Base-by-base conservation (phyloP, 2,113 vertebrate genomes). In the Eolophus roseicapilla region DNA sequence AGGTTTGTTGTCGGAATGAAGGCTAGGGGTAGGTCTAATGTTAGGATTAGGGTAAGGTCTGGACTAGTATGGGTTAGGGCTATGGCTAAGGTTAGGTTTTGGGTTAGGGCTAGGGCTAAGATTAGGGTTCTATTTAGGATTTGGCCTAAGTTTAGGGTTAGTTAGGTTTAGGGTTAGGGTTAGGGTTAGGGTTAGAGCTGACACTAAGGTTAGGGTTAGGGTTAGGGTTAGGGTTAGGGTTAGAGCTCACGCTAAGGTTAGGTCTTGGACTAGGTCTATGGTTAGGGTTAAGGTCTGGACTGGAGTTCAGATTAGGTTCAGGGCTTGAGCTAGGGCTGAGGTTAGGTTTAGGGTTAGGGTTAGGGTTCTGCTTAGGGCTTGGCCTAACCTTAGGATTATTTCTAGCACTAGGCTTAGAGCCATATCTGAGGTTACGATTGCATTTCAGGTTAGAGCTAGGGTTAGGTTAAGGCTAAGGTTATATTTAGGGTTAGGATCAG, bases 251-350 rank as follows among this genome's bases (percentile, higher is more conserved):
- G 6, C 17, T 57, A 31, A 25, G 7, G 19, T 44, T 37, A 12
- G 21, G 18, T 9, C 28, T 50, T 5, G 2, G 0, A 0, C 46
- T 64, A 46, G 24, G 11, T 21, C 19, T 37, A 9, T 47, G 50
- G 14, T 31, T 67, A 43, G 15, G 5, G 59, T 55, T 47, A 41
- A 52, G 29, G 13, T 28, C 9, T 64, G 24, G 18, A 4, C 39
- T 71, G 29, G 28, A 62, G 29, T 17, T 60, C 15, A 14, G 20
- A 5, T 19, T n/a, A 46, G 23, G 17, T 43, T 20, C 47, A 31
- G 12, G 29, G 27, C 6, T 53, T 41, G 31, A 39, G 39, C 64
- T 46, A 19, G 14, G 20, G 20, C 35, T 39, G n/a, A 29, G 19
- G 7, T 79, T 35, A 25, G 5, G 13, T 17, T 46, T 15, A 14